Evolutionary conservation across 2,888 invertebrate genomes (phyloP).

Genomic region (Andrena trimmerana): DNA sequence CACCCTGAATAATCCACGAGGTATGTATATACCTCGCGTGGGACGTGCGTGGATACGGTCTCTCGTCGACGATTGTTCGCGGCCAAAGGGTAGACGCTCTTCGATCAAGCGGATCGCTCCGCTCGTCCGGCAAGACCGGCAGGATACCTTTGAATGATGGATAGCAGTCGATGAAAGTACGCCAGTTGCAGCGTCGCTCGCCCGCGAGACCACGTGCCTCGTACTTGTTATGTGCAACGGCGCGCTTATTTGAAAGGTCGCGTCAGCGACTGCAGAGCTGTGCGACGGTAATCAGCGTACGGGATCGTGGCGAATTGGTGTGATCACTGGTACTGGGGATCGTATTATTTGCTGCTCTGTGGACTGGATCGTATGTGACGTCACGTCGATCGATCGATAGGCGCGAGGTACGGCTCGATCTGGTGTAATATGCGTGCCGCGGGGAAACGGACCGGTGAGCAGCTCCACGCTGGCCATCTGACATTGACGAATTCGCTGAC

Average conservation of each 20-base stretch:
- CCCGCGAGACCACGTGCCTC: slow-evolving; percentile 38
- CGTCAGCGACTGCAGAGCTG: background rate
- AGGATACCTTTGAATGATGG: slow-evolving; percentile 32
- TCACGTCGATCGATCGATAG: slow-evolving; percentile 6
- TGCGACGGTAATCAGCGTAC: background rate
- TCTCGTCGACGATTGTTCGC: slow-evolving; percentile 9
- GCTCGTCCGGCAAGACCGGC: background rate
- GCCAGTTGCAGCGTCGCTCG: slow-evolving; percentile 6
- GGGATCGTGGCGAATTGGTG: background rate
- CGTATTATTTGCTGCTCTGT: background rate
- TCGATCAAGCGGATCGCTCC: background rate
- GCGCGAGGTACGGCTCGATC: slow-evolving; percentile 1
- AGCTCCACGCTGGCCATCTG: slow-evolving; percentile 42
- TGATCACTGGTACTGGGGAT: background rate
- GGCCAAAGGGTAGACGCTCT: background rate
- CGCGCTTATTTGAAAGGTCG: background rate
- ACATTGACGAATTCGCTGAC: slow-evolving; percentile 54
- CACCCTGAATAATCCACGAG: background rate
- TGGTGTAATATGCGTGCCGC: slow-evolving; percentile 50
- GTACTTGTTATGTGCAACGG: background rate
- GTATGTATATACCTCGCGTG: background rate
- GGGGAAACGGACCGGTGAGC: slow-evolving; percentile 46
- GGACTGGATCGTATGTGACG: background rate
- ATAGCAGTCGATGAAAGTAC: slow-evolving; percentile 20
- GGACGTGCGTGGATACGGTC: background rate